Conservation (phyloP, 2,113 vertebrate genomes). For the Rhynchomys soricoides region DNA sequence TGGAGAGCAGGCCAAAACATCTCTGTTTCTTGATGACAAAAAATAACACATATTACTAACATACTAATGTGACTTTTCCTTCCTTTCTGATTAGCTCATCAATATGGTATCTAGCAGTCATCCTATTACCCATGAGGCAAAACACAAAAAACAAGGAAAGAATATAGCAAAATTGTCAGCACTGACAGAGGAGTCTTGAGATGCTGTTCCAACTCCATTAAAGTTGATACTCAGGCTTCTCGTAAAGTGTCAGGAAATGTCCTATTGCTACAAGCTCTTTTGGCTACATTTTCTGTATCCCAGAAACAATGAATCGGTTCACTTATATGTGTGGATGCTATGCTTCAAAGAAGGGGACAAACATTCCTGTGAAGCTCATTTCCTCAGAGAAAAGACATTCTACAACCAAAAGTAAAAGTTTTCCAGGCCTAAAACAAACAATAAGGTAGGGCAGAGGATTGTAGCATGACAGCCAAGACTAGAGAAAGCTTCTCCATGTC, state of each 20-base stretch:
- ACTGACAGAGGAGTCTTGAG: not conserved
- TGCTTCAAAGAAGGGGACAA: not conserved
- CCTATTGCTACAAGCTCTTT: not conserved
- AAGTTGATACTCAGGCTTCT: not conserved
- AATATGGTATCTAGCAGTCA: not conserved
- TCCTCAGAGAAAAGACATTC: constrained; percentile 2
- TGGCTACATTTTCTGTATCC: not conserved
- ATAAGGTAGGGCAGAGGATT: not conserved
- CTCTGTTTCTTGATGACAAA: not conserved
- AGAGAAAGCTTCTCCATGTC: not conserved
- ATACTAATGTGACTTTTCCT: not conserved
- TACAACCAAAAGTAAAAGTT: not conserved
- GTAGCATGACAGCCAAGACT: not conserved
- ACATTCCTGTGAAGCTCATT: not conserved
- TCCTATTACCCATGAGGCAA: not conserved
- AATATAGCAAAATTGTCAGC: not conserved
- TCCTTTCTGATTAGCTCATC: not conserved
- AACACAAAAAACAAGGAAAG: not conserved
- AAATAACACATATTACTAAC: not conserved
- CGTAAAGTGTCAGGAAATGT: not conserved
- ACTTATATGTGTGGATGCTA: not conserved
- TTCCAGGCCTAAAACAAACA: not conserved
- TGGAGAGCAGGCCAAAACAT: not conserved
- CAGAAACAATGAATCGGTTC: not conserved
- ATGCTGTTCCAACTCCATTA: not conserved